These are phyloP conservation scores for Myripristis murdjan DNA, from an alignment of 2,797 vertebrate genomes.

Conservation along the genomic window DNA sequence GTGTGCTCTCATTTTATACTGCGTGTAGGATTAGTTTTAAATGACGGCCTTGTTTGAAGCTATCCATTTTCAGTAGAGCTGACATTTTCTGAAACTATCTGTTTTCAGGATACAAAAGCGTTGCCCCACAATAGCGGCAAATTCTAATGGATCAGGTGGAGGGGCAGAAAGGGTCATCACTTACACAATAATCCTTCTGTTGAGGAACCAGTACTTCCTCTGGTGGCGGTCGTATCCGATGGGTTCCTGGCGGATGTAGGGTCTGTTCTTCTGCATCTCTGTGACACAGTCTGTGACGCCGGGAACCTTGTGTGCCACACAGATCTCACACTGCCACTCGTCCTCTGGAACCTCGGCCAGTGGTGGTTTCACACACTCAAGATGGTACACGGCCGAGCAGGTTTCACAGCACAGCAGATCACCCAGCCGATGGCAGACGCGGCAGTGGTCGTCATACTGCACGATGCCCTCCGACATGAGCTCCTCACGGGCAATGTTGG, in stretches of 20 bases:
- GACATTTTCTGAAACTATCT: background rate
- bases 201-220: constrained; percentile 98
- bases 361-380: constrained; percentile 97
- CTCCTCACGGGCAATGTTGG: constrained; percentile 97
- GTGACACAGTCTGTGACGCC: constrained; percentile 96
- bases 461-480: constrained; percentile 97
- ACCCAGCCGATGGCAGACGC: constrained; percentile 97
- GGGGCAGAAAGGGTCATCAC: constrained; percentile 66
- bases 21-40: background rate
- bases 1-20: background rate
- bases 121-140: background rate
- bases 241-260: constrained; percentile 96
- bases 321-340: constrained; percentile 99
- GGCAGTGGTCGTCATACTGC: constrained; percentile 97
- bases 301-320: constrained; percentile 95
- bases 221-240: constrained; percentile 96
- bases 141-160: background rate
- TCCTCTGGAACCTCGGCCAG: constrained; percentile 96
- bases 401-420: constrained; percentile 99
- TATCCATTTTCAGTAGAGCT: background rate
- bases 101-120: background rate
- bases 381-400: constrained; percentile 97
- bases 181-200: constrained; percentile 97
- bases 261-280: constrained; percentile 96
- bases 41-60: background rate